Evolutionary conservation across 2,888 invertebrate species (phyloP).

Genomic region (Horisme vitalbata): DNA sequence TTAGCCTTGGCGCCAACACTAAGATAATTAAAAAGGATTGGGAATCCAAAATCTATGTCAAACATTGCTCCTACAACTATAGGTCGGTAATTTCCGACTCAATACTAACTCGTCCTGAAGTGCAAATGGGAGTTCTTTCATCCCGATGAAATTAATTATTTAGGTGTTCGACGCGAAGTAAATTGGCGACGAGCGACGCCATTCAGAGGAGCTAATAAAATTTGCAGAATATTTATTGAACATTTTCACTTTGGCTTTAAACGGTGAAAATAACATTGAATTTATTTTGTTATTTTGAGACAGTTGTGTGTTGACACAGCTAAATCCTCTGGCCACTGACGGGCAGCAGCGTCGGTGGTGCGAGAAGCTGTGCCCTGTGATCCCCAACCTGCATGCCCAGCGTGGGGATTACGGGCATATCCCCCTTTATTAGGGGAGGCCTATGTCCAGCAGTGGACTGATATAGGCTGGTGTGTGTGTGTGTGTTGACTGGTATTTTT

Average conservation of each 20-base stretch:
- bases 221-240: slow-evolving; percentile 29
- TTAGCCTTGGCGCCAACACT: too few relatives aligned
- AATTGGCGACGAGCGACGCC: slow-evolving; percentile 40
- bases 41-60: background rate
- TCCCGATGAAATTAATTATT: slow-evolving; percentile 53
- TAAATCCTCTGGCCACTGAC: too few relatives aligned
- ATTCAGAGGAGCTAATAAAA: slow-evolving; percentile 42
- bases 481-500: too few relatives aligned
- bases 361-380: too few relatives aligned
- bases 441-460: too few relatives aligned
- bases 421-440: too few relatives aligned
- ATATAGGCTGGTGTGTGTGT: too few relatives aligned
- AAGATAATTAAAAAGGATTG: background rate
- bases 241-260: slow-evolving; percentile 19
- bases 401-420: too few relatives aligned
- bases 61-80: slow-evolving; percentile 1
- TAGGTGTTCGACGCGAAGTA: slow-evolving; percentile 44
- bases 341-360: too few relatives aligned
- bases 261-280: slow-evolving; percentile 13
- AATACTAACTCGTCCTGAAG: slow-evolving; percentile 33
- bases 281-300: slow-evolving; percentile 2
- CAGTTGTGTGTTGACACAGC: too few relatives aligned
- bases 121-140: slow-evolving; percentile 52
- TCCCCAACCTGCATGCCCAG: too few relatives aligned
- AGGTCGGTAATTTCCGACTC: slow-evolving; percentile 8